Conservation (phyloP, 1,140 invertebrate genomes). For the Magallana ariakensis region DNA sequence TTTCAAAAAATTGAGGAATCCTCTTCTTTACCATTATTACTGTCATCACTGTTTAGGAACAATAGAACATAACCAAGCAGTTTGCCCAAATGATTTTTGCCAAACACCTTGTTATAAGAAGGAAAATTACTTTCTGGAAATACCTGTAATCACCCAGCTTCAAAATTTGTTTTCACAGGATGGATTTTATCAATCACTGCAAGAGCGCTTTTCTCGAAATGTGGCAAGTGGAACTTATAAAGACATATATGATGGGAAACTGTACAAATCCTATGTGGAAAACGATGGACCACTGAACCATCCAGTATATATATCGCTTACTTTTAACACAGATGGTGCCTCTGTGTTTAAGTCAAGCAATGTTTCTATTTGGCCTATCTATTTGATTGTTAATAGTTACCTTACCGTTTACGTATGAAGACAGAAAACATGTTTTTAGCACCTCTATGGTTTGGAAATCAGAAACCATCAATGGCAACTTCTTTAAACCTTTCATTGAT, state of each 20-base stretch:
- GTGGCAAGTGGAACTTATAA: background rate
- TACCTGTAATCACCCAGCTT: constrained; percentile 49
- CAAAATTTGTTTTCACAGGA: constrained; percentile 46
- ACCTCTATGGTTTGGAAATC: constrained; percentile 47
- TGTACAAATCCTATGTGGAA: constrained; percentile 33
- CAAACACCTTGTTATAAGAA: constrained; percentile 31
- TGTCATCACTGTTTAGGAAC: constrained; percentile 39
- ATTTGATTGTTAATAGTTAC: constrained; percentile 53
- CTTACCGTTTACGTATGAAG: constrained; percentile 38
- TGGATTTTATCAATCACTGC: constrained; percentile 45
- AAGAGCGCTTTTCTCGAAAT: constrained; percentile 41
- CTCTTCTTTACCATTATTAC: constrained; percentile 52
- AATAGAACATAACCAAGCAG: constrained; percentile 9
- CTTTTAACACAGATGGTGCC: constrained; percentile 55
- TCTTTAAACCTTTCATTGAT: constrained; percentile 30
- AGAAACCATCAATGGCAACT: constrained; percentile 46
- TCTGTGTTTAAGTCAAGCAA: constrained; percentile 52
- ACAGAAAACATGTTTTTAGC: background rate
- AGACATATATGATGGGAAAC: constrained; percentile 45
- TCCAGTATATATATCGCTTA: constrained; percentile 53
- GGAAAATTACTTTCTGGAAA: constrained; percentile 55
- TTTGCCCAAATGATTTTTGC: constrained; percentile 14
- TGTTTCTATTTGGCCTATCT: constrained; percentile 52
- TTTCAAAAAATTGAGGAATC: constrained; percentile 52
- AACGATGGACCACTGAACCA: constrained; percentile 27